These are phyloP conservation scores for Saccostrea glomerata DNA, from an alignment of 1,140 invertebrate species.

Conservation along the genomic window DNA sequence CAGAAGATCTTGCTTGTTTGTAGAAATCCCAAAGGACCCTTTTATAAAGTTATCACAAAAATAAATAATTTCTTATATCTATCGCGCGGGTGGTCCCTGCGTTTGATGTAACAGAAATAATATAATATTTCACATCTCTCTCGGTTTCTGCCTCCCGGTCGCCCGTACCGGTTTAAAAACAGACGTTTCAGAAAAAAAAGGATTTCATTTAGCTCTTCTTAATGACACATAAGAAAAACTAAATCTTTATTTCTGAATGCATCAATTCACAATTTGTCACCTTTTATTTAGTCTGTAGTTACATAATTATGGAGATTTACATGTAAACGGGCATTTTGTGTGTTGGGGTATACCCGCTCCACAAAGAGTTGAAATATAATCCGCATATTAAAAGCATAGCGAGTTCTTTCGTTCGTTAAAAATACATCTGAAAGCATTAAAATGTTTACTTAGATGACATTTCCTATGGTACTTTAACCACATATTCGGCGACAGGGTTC, in stretches of 20 bases:
- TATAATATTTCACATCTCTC: constrained; percentile 31
- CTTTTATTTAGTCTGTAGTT: constrained; percentile 8
- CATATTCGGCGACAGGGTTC: constrained; percentile 15
- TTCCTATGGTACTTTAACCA: not conserved
- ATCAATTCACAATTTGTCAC: constrained; percentile 38
- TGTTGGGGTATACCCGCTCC: not conserved
- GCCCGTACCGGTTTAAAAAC: not conserved
- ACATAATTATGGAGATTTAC: constrained; percentile 24
- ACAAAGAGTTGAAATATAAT: constrained; percentile 2
- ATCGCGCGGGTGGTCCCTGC: constrained; percentile 3
- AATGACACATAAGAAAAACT: not conserved
- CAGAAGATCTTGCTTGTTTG: not conserved
- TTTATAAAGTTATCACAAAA: constrained; percentile 11
- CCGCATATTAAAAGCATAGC: constrained; percentile 31
- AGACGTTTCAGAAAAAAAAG: not conserved
- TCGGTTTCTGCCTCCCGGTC: not conserved
- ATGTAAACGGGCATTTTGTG: constrained; percentile 20
- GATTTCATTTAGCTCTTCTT: not conserved
- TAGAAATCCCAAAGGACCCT: not conserved
- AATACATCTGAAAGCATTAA: constrained; percentile 35
- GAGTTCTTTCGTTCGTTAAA: constrained; percentile 26
- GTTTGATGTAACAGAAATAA: constrained; percentile 32
- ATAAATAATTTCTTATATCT: constrained; percentile 30
- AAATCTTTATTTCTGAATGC: constrained; percentile 15
- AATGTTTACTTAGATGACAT: constrained; percentile 35